Evolutionary conservation across 2,113 vertebrate genomes (phyloP).

Genomic region (Phaetusa simplex): DNA sequence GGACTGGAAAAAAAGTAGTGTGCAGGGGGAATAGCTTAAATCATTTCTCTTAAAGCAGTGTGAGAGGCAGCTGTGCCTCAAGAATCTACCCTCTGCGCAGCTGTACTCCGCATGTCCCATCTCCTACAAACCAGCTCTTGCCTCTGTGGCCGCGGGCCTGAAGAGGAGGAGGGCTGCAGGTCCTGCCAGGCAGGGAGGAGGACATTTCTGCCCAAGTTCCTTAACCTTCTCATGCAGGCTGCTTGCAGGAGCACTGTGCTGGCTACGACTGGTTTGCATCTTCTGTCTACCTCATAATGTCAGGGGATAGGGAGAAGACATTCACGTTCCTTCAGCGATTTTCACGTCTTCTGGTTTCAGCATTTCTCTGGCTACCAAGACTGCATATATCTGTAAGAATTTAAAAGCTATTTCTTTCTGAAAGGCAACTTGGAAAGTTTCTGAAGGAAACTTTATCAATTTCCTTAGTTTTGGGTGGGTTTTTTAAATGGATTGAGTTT

Average conservation of each 20-base stretch:
- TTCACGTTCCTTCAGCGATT: slow-evolving; percentile 81
- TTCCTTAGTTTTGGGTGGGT: not conserved
- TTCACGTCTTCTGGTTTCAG: slow-evolving; percentile 84
- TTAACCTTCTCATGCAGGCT: slow-evolving; percentile 80
- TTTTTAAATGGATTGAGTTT: not conserved
- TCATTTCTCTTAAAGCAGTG: not conserved
- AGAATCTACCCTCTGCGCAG: not conserved
- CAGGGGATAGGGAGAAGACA: slow-evolving; percentile 80
- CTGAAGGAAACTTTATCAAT: not conserved
- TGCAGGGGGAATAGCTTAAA: not conserved
- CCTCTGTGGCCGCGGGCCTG: rapidly evolving
- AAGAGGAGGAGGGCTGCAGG: not conserved
- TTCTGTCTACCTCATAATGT: slow-evolving; percentile 89
- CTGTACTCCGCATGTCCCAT: not conserved
- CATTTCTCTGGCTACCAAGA: slow-evolving; percentile 89
- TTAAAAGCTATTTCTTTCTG: not conserved
- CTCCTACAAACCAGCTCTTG: not conserved
- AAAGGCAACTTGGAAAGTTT: not conserved
- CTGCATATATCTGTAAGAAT: slow-evolving; percentile 87
- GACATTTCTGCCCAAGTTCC: slow-evolving; percentile 47
- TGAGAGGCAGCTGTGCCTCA: not conserved
- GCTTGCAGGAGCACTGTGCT: slow-evolving; percentile 73
- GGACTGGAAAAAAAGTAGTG: not conserved
- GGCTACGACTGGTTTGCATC: slow-evolving; percentile 92
- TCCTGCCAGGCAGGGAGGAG: not conserved